Evolutionary conservation across 2,797 vertebrate genomes (phyloP).

Genomic region (Remorina albescens): DNA sequence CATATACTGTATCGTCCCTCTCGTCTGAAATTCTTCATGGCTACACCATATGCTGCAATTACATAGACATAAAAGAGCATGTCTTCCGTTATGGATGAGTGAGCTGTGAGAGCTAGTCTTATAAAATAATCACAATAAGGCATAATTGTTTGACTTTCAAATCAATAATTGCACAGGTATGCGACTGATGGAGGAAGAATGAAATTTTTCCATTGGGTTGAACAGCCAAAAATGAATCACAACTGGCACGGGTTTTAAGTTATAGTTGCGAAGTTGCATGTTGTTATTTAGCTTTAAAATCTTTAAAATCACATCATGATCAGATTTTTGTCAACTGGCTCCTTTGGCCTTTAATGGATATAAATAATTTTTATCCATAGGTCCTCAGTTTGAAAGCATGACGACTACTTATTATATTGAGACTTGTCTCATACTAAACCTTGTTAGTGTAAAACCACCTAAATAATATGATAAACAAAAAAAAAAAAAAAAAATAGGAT

Average conservation of each 20-base stretch:
- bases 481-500: background rate
- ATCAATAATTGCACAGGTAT: background rate
- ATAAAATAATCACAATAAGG: slow-evolving; percentile 3
- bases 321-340: background rate
- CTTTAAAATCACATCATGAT: background rate
- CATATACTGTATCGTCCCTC: background rate
- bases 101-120: background rate
- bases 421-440: background rate
- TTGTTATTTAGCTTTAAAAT: slow-evolving; percentile 3
- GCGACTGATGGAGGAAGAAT: background rate
- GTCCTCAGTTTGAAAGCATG: background rate
- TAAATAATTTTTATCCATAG: background rate
- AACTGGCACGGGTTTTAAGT: background rate
- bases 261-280: background rate
- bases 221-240: slow-evolving; percentile 4
- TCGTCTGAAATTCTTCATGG: too few species aligned
- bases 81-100: background rate
- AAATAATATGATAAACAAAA: too few species aligned
- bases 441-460: background rate
- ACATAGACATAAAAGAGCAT: background rate
- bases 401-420: too few species aligned
- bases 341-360: background rate
- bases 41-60: background rate
- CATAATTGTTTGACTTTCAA: slow-evolving; percentile 5
- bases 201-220: background rate